Conservation (phyloP, 2,888 invertebrate genomes). For the Alcis repandata region DNA sequence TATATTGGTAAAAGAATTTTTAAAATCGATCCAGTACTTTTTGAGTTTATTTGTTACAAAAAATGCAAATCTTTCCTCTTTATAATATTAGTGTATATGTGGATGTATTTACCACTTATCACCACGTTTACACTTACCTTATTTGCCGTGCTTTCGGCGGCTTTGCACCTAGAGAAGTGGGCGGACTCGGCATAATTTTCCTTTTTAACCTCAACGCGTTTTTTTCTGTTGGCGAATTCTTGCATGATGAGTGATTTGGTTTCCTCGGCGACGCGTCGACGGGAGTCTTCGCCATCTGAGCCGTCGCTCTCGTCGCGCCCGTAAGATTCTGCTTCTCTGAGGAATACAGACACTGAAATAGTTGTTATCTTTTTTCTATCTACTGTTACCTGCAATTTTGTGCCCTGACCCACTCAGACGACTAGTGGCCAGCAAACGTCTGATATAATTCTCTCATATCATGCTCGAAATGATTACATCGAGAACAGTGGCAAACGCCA, state of each 20-base stretch:
- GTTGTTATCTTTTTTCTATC: not conserved
- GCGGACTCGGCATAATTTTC: slow-evolving; percentile 86
- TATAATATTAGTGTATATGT: no score
- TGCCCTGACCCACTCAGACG: no score
- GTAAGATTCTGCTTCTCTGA: slow-evolving; percentile 80
- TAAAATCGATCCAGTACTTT: no score
- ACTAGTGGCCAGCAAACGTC: no score
- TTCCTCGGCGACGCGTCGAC: slow-evolving; percentile 86
- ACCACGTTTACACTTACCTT: slow-evolving; percentile 85
- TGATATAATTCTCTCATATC: no score
- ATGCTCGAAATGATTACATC: no score
- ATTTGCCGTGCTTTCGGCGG: slow-evolving; percentile 90
- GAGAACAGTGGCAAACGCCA: no score
- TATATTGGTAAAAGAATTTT: no score
- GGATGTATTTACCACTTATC: no score
- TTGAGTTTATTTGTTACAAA: no score
- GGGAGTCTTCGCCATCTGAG: slow-evolving; percentile 72
- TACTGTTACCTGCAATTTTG: no score
- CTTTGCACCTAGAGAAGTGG: slow-evolving; percentile 89
- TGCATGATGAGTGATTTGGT: slow-evolving; percentile 90
- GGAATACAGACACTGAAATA: not conserved
- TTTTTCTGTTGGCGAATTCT: slow-evolving; percentile 91
- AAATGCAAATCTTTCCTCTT: no score
- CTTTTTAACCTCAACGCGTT: slow-evolving; percentile 64
- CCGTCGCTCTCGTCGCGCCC: slow-evolving; percentile 69